A percentile compares a stretch with the other conserved stretches of the same genome.
Conservation (phyloP, 2,797 vertebrate species). For the Mycteria americana region DNA sequence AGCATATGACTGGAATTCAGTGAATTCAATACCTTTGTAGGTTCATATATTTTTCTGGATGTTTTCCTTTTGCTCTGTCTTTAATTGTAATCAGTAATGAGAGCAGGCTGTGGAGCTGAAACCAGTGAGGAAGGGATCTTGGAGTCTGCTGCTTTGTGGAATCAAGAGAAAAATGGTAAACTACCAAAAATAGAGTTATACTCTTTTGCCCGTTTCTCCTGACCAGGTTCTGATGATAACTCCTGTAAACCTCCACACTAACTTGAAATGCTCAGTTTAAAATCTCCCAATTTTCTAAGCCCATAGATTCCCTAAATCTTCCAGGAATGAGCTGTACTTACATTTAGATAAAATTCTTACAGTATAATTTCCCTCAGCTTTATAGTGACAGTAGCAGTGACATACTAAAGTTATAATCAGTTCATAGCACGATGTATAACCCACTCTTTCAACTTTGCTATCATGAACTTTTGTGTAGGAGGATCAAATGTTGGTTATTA, state of each 20-base stretch:
- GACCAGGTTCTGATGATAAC: background rate
- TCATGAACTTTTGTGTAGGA: conserved; percentile 62
- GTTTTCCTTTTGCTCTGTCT: background rate
- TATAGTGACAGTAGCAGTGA: conserved; percentile 42
- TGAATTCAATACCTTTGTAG: background rate
- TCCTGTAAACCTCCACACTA: background rate
- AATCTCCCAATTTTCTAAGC: background rate
- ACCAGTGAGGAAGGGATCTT: background rate
- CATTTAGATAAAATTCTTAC: background rate
- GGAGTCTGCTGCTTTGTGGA: background rate
- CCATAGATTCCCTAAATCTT: background rate
- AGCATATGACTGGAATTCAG: background rate
- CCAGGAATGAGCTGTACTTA: background rate
- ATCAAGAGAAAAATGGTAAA: background rate
- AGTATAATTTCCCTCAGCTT: conserved; percentile 19
- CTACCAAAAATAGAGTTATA: background rate
- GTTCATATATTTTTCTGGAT: background rate
- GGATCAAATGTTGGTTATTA: conserved; percentile 57
- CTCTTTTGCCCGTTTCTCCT: background rate
- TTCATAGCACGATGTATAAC: conserved; percentile 27
- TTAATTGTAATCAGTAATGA: background rate
- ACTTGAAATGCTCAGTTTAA: background rate
- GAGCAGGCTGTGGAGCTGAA: background rate
- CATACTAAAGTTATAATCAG: conserved; percentile 49
- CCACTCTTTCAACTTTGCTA: conserved; percentile 44